Evolutionary conservation across 1,140 invertebrate species (phyloP), one percentile per base, ranked within the genome.

Genomic region (Dendrolimus punctatus): DNA sequence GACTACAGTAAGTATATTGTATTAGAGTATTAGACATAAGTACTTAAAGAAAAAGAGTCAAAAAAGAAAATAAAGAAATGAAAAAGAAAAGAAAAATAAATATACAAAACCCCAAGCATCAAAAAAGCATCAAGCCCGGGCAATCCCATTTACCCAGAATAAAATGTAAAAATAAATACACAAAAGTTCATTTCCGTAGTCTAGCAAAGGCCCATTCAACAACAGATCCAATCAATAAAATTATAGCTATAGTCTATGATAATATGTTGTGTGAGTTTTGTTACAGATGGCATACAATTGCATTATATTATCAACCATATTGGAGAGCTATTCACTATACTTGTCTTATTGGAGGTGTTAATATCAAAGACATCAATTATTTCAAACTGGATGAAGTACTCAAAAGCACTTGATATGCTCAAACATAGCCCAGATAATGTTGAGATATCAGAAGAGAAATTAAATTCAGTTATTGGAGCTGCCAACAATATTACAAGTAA

Each of bases 271-370:
- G 39, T 10, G 10, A 39, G 4, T 51, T 60, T 50, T 38, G 40
- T 82, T 85, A 47, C 64, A 86, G 83, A 67, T 76, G 80, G 75
- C 6, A 77, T 86, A 51, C 80, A 86, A 53, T 66, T 83, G 44
- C 80, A 86, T 55, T 84, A 74, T 62, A 68, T 86, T 6, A 81
- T 86, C 8, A 86, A 81, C 63, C 79, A 84, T 57, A 77, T 86
- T 69, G 81, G 80, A 52, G 83, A 86, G 65, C 61, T 83, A 53
- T 83, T 85, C 51, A 80, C 77, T 41, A 55, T 83, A n/a, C 46
- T 86, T 46, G 68, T 76, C 38, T 60, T 84, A 44, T 60, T 73
- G 42, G 83, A 86, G 59, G 52, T 77, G 37, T 57, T 86, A 8
- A 79, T 86, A 68, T 76, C 72, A 45, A 78, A 67, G 55, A 75